Base-by-base conservation (phyloP, 2,888 invertebrate genomes). In the Criorhina ranunculi region DNA sequence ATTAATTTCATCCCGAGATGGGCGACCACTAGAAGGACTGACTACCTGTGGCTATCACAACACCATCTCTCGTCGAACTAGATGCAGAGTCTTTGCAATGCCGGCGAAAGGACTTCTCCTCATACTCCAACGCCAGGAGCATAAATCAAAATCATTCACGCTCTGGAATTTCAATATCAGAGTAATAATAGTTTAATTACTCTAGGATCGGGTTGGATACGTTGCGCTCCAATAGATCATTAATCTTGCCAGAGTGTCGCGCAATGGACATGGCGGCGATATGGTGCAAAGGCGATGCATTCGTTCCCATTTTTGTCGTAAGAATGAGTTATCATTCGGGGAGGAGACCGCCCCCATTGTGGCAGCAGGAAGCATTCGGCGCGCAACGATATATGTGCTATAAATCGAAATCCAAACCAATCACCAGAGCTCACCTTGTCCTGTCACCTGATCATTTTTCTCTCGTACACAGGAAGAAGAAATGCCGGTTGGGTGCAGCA, bases 121-220 rank as follows among this genome's bases (percentile, higher is more conserved):
- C 42, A 33, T 5, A 29, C 31, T 60, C 55, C 42, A 42, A 35
- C 53, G 64, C 55, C 46, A 40, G 60, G 89, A 88, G 88, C 88
- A 90, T 90, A 91, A 90, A 90, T 90, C 91, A 90, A 90, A 90
- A 90, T 90, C 89, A 89, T 91, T 90, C 87, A 91, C 89, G 90
- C 89, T 89, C 62, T 66, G 87, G 86, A 83, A 87, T 87, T 87
- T 87, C 87, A 87, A 87, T 87, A 86, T 77, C 77, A 64, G 70
- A 80, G 75, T 80, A 85, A 80, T 85, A 85, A 85, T 85, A 85
- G 85, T 85, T 85, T 85, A 85, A 85, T 85, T 85, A 85, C 85
- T 85, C 75, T 57, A 24, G 80, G 46, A 85, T 51, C 60, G 51
- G 67, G 77, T 31, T 53, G 60, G 60, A 60, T 46, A 31, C 53